Evolutionary conservation across 64 coral and sea anemone genomes (phyloP), one percentile per base, ranked within the genome.

Genomic region (Stylophora pistillata): DNA sequence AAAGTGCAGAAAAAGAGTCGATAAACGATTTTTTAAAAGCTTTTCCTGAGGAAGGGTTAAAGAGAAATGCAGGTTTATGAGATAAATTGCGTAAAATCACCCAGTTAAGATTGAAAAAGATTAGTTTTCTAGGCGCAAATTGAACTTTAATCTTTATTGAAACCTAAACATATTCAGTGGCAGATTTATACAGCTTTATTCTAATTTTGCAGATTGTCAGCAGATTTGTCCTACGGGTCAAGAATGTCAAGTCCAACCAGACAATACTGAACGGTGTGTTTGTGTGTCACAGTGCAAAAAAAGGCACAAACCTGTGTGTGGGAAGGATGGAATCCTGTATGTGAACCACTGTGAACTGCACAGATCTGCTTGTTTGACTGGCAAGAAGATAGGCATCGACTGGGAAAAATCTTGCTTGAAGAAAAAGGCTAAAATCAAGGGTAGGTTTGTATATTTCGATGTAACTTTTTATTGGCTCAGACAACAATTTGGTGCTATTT

Each of bases 231-330:
- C 86, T 20, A 17, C 91, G 20, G 86, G 91, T 18, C 86, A 55
- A 68, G 78, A 79, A 30, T 93, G 91, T 56, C 56, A 29, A 7
- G 9, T 89, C 14, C 80, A 66, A 13, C 53, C 80, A 53, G 58
- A 76, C 30, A 73, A 72, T 12, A 72, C 80, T 65, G 81, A 85
- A 15, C 53, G 58, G 29, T 93, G 91, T 59, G 86, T 78, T 16
- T 93, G 91, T 85, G 23, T 61, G 52, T 55, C 91, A 30, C 29
- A 15, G 7, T 93, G 91, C 66, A 87, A 78, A 34, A 73, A 78
- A n/a, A 66, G 33, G 65, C 78, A 85, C 71, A 81, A 93, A 16
- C 91, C 91, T 53, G 91, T 93, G 79, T 93, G 91, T 71, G 91
- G 91, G 2, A 70, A 69, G n/a, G 91, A 93, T 20, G 91, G 91